A percentile compares a stretch with the other conserved stretches of the same genome.
Evolutionary conservation across 2,797 vertebrate species (phyloP).

Genomic region (Astyanax mexicanus): DNA sequence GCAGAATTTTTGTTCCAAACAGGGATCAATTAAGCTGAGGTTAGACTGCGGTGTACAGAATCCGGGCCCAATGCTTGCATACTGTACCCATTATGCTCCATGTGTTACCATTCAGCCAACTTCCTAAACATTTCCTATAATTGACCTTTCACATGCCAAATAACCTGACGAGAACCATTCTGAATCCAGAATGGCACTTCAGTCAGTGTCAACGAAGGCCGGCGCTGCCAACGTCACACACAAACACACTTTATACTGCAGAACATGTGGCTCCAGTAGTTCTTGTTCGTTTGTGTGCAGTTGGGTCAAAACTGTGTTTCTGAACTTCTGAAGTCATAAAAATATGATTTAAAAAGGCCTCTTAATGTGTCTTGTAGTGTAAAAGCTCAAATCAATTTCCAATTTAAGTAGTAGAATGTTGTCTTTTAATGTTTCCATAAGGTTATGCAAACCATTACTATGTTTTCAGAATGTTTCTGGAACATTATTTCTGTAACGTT

Average conservation of each 20-base stretch:
- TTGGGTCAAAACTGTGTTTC: too few relatives aligned
- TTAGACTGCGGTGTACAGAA: slow-evolving; percentile 40
- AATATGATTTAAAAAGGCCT: too few relatives aligned
- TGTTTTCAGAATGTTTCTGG: too few relatives aligned
- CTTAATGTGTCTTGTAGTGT: too few relatives aligned
- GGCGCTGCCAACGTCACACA: slow-evolving; percentile 33
- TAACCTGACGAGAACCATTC: slow-evolving; percentile 54
- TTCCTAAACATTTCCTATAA: slow-evolving; percentile 60
- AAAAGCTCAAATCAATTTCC: too few relatives aligned
- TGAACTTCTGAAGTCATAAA: too few relatives aligned
- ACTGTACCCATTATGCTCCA: slow-evolving; percentile 53
- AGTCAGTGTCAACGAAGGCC: slow-evolving; percentile 24
- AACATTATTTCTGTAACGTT: too few relatives aligned
- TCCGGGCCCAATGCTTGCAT: slow-evolving; percentile 40
- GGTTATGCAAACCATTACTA: too few relatives aligned
- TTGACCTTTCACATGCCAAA: slow-evolving; percentile 55
- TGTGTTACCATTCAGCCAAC: slow-evolving; percentile 54
- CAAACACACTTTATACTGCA: slow-evolving; percentile 37
- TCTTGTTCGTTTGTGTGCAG: background rate
- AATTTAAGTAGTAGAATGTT: too few relatives aligned
- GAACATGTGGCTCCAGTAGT: slow-evolving; percentile 2
- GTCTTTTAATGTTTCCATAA: too few relatives aligned
- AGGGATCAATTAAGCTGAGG: slow-evolving; percentile 46
- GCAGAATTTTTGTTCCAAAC: slow-evolving; percentile 52
- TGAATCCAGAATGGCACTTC: slow-evolving; percentile 29